Evolutionary conservation across 2,113 vertebrate genomes (phyloP).

Genomic region (Sigmodon hispidus): DNA sequence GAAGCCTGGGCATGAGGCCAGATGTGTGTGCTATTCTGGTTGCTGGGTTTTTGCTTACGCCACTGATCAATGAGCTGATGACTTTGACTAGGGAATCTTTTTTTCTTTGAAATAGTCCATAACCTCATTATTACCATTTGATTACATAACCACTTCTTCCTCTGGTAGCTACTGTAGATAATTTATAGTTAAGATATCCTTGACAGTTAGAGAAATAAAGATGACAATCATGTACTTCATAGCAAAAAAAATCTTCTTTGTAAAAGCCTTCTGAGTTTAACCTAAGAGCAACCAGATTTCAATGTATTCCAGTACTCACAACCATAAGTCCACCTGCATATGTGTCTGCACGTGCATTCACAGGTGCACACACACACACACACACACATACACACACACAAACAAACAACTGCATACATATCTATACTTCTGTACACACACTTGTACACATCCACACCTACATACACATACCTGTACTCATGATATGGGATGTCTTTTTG

Average conservation of each 20-base stretch:
- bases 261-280: not conserved
- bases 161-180: not conserved
- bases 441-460: not conserved
- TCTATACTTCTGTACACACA: too few species aligned
- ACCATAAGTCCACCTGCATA: not conserved
- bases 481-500: too few species aligned
- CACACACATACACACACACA: too few species aligned
- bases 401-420: not conserved
- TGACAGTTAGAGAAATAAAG: not conserved
- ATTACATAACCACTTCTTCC: not conserved
- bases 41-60: not conserved
- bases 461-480: not conserved
- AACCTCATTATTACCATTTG: not conserved
- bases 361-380: not conserved
- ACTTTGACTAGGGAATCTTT: not conserved
- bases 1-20: not conserved
- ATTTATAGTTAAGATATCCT: not conserved
- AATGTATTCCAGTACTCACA: not conserved
- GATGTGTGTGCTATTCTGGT: constrained; percentile 5
- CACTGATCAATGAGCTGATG: not conserved
- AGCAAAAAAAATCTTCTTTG: not conserved
- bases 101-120: not conserved
- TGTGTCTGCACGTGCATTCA: not conserved
- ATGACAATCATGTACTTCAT: not conserved
- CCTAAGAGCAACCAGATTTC: not conserved